phyloP scores from a whole-genome alignment of 2,797 vertebrate species.

The Gallinago stenura region DNA sequence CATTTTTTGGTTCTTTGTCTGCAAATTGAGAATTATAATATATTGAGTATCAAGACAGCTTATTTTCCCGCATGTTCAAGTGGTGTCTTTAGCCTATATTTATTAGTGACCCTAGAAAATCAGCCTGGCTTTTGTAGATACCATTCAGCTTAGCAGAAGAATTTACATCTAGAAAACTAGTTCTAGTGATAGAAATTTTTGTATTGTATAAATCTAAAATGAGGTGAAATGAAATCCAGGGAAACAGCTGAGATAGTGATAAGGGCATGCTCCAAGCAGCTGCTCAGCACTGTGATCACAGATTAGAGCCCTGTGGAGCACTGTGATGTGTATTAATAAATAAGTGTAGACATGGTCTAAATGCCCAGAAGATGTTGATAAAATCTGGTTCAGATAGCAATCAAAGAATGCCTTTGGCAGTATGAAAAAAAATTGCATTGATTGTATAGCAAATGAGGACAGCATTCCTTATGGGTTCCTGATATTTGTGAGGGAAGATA shows the following conservation, averaged over 20 bases:
- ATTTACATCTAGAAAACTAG: not conserved
- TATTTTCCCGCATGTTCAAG: not conserved
- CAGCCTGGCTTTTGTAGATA: not conserved
- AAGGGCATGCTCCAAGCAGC: not conserved
- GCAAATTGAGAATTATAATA: not conserved
- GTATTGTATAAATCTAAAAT: not conserved
- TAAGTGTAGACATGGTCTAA: not conserved
- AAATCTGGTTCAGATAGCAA: constrained; percentile 35
- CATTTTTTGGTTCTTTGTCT: not conserved
- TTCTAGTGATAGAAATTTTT: not conserved
- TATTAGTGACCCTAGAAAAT: not conserved
- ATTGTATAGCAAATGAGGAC: not conserved
- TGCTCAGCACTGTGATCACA: not conserved
- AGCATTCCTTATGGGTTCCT: not conserved
- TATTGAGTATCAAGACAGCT: not conserved
- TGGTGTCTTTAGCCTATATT: not conserved
- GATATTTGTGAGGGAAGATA: not conserved
- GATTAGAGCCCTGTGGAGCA: not conserved
- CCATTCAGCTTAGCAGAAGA: not conserved
- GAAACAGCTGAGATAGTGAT: not conserved
- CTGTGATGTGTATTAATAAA: constrained; percentile 32
- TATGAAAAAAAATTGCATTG: not conserved
- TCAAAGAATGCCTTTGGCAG: not conserved
- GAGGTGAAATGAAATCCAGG: not conserved
- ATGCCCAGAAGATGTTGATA: constrained; percentile 37